A percentile compares a stretch with the other conserved stretches of the same genome.
phyloP scores from a whole-genome alignment of 2,113 vertebrate genomes.

The Isichthys henryi region DNA sequence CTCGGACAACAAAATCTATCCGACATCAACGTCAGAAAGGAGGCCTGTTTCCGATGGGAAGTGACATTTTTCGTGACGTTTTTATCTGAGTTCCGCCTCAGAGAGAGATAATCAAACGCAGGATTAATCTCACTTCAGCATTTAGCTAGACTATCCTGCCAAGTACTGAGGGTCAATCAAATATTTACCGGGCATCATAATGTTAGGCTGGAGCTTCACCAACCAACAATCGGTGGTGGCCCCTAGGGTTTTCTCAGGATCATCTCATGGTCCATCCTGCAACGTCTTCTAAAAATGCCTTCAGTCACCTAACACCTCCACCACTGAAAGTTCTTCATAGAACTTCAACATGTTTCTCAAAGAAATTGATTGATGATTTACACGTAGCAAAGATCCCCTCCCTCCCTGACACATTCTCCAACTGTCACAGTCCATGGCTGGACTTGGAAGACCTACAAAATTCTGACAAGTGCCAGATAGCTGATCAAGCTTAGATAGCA shows the following conservation, averaged over 20 bases:
- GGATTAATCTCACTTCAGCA: not conserved
- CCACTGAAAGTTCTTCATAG: not conserved
- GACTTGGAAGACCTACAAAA: not conserved
- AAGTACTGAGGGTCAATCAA: not conserved
- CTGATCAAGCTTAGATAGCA: not conserved
- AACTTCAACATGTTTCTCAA: not conserved
- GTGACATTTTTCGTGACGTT: no score
- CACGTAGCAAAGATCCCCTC: not conserved
- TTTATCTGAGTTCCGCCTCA: no score
- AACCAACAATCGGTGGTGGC: not conserved
- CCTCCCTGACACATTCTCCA: not conserved
- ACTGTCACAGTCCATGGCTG: not conserved
- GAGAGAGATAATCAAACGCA: no score
- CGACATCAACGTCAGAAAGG: no score
- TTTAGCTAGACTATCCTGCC: not conserved
- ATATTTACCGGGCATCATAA: not conserved
- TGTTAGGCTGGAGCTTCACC: not conserved
- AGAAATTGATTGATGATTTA: slow-evolving; percentile 7
- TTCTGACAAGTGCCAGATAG: not conserved
- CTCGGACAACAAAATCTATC: no score
- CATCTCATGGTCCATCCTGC: not conserved
- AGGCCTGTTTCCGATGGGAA: no score
- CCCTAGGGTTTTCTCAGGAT: not conserved
- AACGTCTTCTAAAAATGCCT: not conserved
- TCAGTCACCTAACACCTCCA: not conserved